Evolutionary conservation across 2,888 invertebrate genomes (phyloP).

Genomic region (Deroplatys truncata): DNA sequence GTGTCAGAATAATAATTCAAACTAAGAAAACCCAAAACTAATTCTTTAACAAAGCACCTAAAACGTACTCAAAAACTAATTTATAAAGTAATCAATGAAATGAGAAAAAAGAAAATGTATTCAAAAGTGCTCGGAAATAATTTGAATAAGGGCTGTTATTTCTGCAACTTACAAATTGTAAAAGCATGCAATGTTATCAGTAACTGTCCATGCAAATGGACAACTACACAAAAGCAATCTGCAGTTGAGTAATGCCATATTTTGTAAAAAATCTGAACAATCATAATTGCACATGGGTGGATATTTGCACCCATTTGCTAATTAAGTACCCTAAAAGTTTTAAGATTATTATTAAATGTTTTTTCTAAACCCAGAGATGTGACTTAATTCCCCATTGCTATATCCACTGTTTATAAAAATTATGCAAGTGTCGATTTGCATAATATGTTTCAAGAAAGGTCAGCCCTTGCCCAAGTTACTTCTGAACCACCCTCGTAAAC

Average conservation of each 20-base stretch:
- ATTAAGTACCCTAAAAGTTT: too few species aligned
- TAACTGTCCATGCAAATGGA: neutral
- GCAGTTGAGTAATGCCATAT: neutral
- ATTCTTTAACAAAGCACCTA: constrained; percentile 8
- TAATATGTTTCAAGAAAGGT: neutral
- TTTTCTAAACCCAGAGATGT: too few species aligned
- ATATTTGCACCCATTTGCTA: too few species aligned
- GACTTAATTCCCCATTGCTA: too few species aligned
- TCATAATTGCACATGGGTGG: too few species aligned
- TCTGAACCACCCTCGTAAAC: neutral
- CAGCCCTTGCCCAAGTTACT: neutral
- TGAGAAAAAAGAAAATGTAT: neutral
- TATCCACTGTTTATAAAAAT: too few species aligned
- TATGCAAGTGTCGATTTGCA: too few species aligned
- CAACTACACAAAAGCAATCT: neutral
- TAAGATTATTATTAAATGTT: too few species aligned
- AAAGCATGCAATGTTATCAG: neutral
- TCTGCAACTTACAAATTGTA: neutral
- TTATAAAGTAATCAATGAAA: neutral
- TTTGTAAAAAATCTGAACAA: neutral
- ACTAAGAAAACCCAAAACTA: constrained; percentile 24
- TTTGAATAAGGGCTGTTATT: neutral
- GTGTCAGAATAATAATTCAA: constrained; percentile 36
- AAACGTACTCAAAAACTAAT: neutral
- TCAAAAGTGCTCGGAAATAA: neutral